Conservation (phyloP, 2,797 vertebrate species). For the Poeciliopsis presidionis region DNA sequence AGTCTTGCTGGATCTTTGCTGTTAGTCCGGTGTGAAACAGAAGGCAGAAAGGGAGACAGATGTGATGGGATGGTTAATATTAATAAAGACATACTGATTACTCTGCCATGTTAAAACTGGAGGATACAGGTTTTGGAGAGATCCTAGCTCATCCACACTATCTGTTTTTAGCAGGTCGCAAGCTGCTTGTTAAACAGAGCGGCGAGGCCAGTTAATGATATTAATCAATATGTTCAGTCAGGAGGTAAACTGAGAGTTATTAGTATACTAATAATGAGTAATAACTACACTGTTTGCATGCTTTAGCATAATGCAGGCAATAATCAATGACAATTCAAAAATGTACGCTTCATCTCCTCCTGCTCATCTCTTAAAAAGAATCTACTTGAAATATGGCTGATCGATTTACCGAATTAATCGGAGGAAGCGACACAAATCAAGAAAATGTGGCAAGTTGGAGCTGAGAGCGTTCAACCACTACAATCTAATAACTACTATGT, state of each 20-base stretch:
- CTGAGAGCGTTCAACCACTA: background rate
- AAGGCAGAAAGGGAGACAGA: conserved; percentile 55
- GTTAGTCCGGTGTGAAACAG: conserved; percentile 86
- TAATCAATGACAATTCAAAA: background rate
- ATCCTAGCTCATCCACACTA: conserved; percentile 11
- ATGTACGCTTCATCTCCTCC: background rate
- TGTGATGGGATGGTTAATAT: conserved; percentile 51
- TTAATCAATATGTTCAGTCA: background rate
- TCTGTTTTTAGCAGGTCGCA: background rate
- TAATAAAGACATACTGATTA: conserved; percentile 34
- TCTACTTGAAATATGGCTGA: background rate
- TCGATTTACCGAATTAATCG: too few relatives aligned
- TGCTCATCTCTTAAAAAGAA: background rate
- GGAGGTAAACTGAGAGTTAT: background rate
- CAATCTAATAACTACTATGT: background rate
- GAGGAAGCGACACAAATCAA: background rate
- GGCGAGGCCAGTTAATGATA: background rate
- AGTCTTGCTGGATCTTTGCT: conserved; percentile 94
- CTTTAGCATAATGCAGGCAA: background rate
- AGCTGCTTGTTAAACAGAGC: background rate
- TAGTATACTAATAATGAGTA: background rate
- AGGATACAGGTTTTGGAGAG: background rate
- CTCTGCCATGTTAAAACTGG: conserved; percentile 3
- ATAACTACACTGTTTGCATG: too few relatives aligned
- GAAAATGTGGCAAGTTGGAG: background rate